Conservation (phyloP, 1,140 invertebrate genomes). For the Papilio polyxenes region DNA sequence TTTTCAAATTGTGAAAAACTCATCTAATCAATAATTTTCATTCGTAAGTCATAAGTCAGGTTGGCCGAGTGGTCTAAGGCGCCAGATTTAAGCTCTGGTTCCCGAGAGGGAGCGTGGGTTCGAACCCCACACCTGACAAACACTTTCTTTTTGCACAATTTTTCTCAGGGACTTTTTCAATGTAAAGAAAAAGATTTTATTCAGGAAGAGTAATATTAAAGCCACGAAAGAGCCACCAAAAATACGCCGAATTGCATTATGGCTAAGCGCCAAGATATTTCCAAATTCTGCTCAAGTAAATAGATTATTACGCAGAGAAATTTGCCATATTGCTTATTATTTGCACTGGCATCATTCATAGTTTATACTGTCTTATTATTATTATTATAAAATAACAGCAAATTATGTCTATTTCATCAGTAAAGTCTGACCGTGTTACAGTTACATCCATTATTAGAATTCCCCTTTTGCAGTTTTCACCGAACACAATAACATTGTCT, state of each 20-base stretch:
- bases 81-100: slow-evolving; percentile 89
- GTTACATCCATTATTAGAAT: not conserved
- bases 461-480: not conserved
- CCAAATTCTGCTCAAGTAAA: slow-evolving; percentile 10
- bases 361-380: too few relatives aligned
- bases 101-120: slow-evolving; percentile 85
- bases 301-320: not conserved
- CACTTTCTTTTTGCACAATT: slow-evolving; percentile 35
- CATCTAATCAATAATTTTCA: slow-evolving; percentile 41
- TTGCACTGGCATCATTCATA: too few relatives aligned
- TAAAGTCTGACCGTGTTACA: too few relatives aligned
- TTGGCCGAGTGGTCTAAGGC: slow-evolving; percentile 88
- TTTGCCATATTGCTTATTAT: too few relatives aligned
- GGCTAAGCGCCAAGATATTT: not conserved
- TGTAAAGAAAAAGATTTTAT: not conserved
- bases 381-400: too few relatives aligned
- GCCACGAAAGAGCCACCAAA: not conserved
- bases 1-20: not conserved
- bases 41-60: slow-evolving; percentile 71
- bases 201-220: not conserved
- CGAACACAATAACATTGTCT: not conserved
- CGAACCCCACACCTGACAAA: slow-evolving; percentile 74
- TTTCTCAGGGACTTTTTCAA: not conserved
- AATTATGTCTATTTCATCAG: too few relatives aligned
- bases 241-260: not conserved